Base-by-base conservation (phyloP, 2,797 vertebrate species). In the Halcyon leucocephala region DNA sequence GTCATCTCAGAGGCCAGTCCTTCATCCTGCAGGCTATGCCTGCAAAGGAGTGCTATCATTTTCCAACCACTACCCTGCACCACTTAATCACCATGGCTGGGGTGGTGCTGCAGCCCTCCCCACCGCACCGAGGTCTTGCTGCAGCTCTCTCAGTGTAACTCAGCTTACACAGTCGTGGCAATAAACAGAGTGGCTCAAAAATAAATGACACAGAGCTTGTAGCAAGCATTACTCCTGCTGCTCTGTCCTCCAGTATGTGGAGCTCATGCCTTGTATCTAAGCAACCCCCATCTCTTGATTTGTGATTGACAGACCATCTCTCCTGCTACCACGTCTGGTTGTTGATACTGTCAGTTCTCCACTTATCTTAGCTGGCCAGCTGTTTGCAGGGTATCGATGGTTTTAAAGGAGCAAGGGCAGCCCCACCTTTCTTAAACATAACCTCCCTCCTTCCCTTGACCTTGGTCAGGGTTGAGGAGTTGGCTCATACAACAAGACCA, bases 361-460 rank as follows among this genome's bases (percentile, higher is more conserved):
- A 5, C 81, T 92, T 87, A 71, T 3, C 85, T 92, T 78, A 57
- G 64, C 82, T 94, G 67, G 31, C 61, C 72, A 67, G 48, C 55
- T 71, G 41, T 82, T 94, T 78, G 58, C 41, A 80, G 64, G 67
- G 14, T 74, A 71, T 16, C 0, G 0, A 29, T 86, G 64, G 28
- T 78, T 66, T 87, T 78, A 92, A 78, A 77, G 65, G 82, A 87
- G 12, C 39, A 73, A 55, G 64, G 81, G 29, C 26, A 78, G n/a
- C 86, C 33, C n/a, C 37, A 78, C 69, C 82, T 76, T 60, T 66
- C 22, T 48, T 14, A 8, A 2, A 42, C 26, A 28, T 69, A 58
- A 37, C 33, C 25, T 55, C 8, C 29, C 44, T 91, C 54, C 73
- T 83, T 90, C 51, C 85, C 79, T 87, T 94, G 82, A 65, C 65